Base-by-base conservation (phyloP, 2,113 vertebrate species). In the Tragelaphus buxtoni region DNA sequence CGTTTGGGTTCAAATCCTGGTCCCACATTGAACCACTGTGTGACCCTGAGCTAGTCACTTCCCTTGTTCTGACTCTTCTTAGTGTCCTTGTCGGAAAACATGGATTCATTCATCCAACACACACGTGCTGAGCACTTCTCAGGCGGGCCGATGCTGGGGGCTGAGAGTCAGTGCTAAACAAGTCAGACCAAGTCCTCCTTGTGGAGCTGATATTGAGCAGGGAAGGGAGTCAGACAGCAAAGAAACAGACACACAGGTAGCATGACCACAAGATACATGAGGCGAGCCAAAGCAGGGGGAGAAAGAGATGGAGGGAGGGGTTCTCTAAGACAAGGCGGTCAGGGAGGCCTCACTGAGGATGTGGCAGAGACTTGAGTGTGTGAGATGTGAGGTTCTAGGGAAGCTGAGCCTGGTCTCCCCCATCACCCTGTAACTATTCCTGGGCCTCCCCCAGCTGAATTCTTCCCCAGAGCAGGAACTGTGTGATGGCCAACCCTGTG, bases 111-210 rank as follows among this genome's bases (percentile, higher is more conserved):
- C 39, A 4, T 12, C 10, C 72, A 10, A 2, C 42, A 22, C 26
- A 2, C 0, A 1, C 0, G 18, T 5, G 12, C 83, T 20, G 18
- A 17, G 26, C 18, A 2, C 39, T 12, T 39, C 47, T 35, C 35
- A 2, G 7, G 18, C 11, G 7, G 85, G 12, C 22, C 0, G 1
- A 4, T 2, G 20, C 84, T 35, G 8, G 85, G 39, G 5, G 24
- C 80, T 12, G 17, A 32, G 55, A 42, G 5, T 24, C 0, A 4
- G 22, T 2, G 4, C 3, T 24, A 7, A 35, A 14, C 8, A 16
- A 45, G 12, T 0, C 39, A 22, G 60, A 26, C 22, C 9, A 72
- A 10, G 53, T 47, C 45, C 4, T 49, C 14, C 24, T 80, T 14
- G 1, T 4, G 7, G 58, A 30, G 28, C 65, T 39, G 56, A 51